These are phyloP conservation scores for Drosophila burlai DNA, from an alignment of 1,140 invertebrate species.

Conservation along the genomic window DNA sequence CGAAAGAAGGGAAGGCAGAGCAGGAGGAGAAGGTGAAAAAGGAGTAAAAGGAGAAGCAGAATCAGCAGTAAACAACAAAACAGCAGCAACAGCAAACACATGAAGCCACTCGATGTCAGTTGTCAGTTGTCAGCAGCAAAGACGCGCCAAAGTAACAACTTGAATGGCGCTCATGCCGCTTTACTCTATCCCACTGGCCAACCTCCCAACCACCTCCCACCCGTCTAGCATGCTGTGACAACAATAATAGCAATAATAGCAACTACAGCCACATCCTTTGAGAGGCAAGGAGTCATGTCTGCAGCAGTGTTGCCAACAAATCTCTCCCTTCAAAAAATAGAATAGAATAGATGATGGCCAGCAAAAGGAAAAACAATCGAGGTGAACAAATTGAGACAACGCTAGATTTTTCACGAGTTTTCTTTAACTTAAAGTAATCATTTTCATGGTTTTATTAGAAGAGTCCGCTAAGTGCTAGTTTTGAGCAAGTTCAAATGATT, in stretches of 20 bases:
- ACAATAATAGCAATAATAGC: slow-evolving; percentile 30
- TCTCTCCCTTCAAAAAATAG: slow-evolving; percentile 10
- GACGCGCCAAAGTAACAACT: slow-evolving; percentile 62
- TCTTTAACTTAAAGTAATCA: background rate
- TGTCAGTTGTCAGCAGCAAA: slow-evolving; percentile 66
- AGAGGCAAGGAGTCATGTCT: slow-evolving; percentile 22
- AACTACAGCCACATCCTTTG: slow-evolving; percentile 22
- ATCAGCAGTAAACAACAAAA: slow-evolving; percentile 9
- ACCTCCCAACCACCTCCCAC: too few relatives aligned
- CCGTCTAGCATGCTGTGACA: slow-evolving; percentile 33
- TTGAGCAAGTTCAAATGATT: background rate
- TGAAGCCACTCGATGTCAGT: slow-evolving; percentile 72
- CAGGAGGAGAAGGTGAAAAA: slow-evolving; percentile 1
- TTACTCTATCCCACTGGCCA: background rate
- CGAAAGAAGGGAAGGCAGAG: background rate
- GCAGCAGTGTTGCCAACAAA: slow-evolving; percentile 20
- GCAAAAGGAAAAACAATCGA: background rate
- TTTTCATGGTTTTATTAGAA: background rate
- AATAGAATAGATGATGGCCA: slow-evolving; percentile 12
- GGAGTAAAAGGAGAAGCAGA: background rate
- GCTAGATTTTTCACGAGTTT: background rate
- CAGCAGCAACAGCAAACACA: slow-evolving; percentile 14
- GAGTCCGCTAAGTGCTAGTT: background rate
- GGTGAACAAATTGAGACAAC: background rate
- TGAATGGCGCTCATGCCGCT: slow-evolving; percentile 42